These are phyloP conservation scores for Heteromyza rotundicornis DNA, from an alignment of 2,888 invertebrate species.

Conservation along the genomic window DNA sequence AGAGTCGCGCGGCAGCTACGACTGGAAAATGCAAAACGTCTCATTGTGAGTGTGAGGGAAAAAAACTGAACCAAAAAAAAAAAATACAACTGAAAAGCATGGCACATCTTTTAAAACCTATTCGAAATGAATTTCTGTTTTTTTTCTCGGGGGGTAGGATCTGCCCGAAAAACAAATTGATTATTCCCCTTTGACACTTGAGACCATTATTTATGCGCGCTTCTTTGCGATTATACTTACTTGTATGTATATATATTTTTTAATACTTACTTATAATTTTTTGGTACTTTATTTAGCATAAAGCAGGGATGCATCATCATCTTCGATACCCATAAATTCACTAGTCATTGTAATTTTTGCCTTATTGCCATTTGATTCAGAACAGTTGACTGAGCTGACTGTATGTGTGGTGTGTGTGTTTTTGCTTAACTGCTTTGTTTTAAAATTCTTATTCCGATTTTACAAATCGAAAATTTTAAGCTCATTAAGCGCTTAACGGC, in stretches of 20 bases:
- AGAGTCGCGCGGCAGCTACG: too few species aligned
- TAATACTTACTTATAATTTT: too few species aligned
- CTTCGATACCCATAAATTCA: too few species aligned
- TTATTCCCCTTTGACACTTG: constrained; percentile 56
- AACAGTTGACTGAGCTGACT: too few species aligned
- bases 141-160: not conserved
- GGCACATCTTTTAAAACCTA: not conserved
- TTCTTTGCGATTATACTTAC: constrained; percentile 44
- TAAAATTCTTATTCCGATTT: not conserved
- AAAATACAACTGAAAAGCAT: not conserved
- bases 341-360: too few species aligned
- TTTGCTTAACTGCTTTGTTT: too few species aligned
- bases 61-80: not conserved
- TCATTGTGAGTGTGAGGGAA: not conserved
- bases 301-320: too few species aligned
- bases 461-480: constrained; percentile 31
- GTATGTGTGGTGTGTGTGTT: too few species aligned
- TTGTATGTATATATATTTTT: too few species aligned
- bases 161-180: constrained; percentile 45
- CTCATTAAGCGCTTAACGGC: constrained; percentile 51
- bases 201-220: constrained; percentile 58
- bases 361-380: too few species aligned
- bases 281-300: too few species aligned
- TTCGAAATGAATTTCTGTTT: not conserved
- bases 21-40: constrained; percentile 10